Percentiles rank a stretch among this genome's conserved stretches.
Conservation (phyloP, 2,113 vertebrate genomes). For the Lampris megalopsis region DNA sequence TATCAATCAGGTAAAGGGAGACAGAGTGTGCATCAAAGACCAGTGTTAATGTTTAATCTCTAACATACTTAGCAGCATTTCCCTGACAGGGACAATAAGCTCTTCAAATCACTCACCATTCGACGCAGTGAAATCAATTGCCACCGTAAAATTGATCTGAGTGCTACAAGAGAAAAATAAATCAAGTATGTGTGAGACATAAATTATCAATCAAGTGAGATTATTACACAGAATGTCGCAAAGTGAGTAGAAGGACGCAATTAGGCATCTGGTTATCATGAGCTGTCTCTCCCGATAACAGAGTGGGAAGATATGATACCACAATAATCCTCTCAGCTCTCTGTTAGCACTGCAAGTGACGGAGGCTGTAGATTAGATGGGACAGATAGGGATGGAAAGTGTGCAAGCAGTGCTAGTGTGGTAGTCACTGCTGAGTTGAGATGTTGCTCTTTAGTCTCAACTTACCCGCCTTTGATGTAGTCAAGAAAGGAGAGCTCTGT, state of each 20-base stretch:
- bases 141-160: slow-evolving; percentile 99
- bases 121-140: slow-evolving; percentile 99
- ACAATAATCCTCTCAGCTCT: slow-evolving; percentile 25
- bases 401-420: not conserved
- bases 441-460: slow-evolving; percentile 34
- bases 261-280: slow-evolving; percentile 52
- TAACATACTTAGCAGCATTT: slow-evolving; percentile 4
- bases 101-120: slow-evolving; percentile 88
- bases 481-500: slow-evolving; percentile 98
- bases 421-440: not conserved
- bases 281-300: slow-evolving; percentile 52
- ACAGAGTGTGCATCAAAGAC: not conserved
- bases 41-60: slow-evolving; percentile 13
- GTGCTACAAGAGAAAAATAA: slow-evolving; percentile 85
- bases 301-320: slow-evolving; percentile 32
- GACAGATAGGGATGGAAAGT: slow-evolving; percentile 2
- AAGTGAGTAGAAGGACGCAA: slow-evolving; percentile 45
- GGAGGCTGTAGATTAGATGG: not conserved
- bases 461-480: slow-evolving; percentile 99
- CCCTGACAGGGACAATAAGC: slow-evolving; percentile 21
- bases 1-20: not conserved
- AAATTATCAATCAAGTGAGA: slow-evolving; percentile 57
- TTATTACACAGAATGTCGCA: slow-evolving; percentile 54
- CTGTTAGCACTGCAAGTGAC: not conserved
- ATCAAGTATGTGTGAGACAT: slow-evolving; percentile 17